Percentiles rank a stretch among this genome's conserved stretches.
phyloP scores from a whole-genome alignment of 2,888 invertebrate genomes.

The Aporophyla nigra region DNA sequence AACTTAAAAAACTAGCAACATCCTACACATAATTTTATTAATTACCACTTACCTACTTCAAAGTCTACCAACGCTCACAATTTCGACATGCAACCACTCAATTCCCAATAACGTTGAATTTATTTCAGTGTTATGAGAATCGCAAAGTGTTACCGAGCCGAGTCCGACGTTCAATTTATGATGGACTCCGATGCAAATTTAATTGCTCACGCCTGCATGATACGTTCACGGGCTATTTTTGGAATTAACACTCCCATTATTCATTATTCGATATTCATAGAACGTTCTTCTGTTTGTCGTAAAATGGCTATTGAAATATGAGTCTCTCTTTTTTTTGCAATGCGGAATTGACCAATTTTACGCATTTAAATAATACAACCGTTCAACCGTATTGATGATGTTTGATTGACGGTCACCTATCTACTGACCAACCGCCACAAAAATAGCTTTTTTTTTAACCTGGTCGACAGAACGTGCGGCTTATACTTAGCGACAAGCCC shows the following conservation, averaged over 20 bases:
- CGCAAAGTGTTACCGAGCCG: conserved; percentile 19
- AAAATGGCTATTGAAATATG: background rate
- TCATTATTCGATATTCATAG: conserved; percentile 10
- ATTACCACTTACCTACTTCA: too few relatives aligned
- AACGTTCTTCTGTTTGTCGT: conserved; percentile 6
- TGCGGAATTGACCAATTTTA: background rate
- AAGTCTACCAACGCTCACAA: background rate
- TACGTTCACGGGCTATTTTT: conserved; percentile 37
- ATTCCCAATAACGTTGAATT: conserved; percentile 35
- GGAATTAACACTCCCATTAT: conserved; percentile 34
- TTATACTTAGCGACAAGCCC: too few relatives aligned
- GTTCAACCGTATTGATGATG: too few relatives aligned
- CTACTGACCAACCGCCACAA: too few relatives aligned
- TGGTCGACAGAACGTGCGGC: too few relatives aligned
- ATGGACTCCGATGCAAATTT: conserved; percentile 38
- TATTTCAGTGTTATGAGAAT: conserved; percentile 39
- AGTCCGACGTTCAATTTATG: conserved; percentile 32
- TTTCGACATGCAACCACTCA: background rate
- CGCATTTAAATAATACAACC: too few relatives aligned
- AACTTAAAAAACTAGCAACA: background rate
- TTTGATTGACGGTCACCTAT: too few relatives aligned
- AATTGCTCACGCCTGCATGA: conserved; percentile 19
- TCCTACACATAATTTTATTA: too few relatives aligned
- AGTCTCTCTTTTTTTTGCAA: background rate
- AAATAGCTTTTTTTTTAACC: too few relatives aligned